These are phyloP conservation scores for Caenorhabditis uteleia DNA, from an alignment of 2,888 invertebrate genomes.

Conservation along the genomic window DNA sequence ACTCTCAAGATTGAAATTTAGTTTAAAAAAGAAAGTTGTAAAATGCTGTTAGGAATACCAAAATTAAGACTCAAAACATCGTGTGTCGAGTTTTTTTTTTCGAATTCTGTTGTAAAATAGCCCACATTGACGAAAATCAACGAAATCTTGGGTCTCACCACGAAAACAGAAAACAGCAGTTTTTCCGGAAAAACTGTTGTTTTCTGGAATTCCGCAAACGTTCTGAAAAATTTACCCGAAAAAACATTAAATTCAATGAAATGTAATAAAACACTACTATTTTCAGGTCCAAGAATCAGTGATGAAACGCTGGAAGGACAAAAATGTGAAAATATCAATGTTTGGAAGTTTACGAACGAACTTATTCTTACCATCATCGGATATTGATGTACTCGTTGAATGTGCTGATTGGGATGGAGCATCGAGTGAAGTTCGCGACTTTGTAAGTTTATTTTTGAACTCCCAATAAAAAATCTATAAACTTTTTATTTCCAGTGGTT, in stretches of 20 bases:
- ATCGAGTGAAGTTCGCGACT: constrained; percentile 9
- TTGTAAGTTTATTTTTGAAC: background rate
- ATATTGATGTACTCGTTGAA: constrained; percentile 79
- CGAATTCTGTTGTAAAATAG: too few relatives aligned
- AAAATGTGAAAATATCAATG: constrained; percentile 79
- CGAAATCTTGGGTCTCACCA: too few relatives aligned
- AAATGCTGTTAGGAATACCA: too few relatives aligned
- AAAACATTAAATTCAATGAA: background rate
- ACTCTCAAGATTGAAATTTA: too few relatives aligned
- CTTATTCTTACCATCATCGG: constrained; percentile 91
- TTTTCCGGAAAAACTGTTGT: background rate
- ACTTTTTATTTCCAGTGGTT: constrained; percentile 27
- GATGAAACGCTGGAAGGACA: constrained; percentile 26
- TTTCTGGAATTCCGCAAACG: background rate
- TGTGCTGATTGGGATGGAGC: constrained; percentile 34
- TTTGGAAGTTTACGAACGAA: constrained; percentile 98
- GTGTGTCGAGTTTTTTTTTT: too few relatives aligned
- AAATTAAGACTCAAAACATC: too few relatives aligned
- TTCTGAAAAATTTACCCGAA: background rate
- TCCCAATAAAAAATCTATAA: background rate
- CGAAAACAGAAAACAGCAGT: too few relatives aligned
- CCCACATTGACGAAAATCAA: too few relatives aligned
- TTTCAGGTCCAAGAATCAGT: constrained; percentile 41
- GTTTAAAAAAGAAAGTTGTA: too few relatives aligned
- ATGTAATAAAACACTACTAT: background rate